Percentiles rank a stretch among this genome's conserved stretches.
Evolutionary conservation across 2,113 vertebrate species (phyloP).

Genomic region (Romanogobio albipinnatus): DNA sequence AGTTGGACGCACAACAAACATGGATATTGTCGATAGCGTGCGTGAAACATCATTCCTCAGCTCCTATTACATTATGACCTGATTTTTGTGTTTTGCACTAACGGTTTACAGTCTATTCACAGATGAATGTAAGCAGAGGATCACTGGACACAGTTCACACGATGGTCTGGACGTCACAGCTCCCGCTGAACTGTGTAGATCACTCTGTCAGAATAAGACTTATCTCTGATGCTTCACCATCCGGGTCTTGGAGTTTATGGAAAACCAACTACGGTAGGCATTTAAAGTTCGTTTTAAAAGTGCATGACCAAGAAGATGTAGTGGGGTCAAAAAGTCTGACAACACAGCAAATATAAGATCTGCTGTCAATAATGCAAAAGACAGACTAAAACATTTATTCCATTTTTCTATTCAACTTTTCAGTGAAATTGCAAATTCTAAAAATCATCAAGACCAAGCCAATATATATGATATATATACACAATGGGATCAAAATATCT

Average conservation of each 20-base stretch:
- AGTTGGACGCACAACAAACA: conserved; percentile 53
- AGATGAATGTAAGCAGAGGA: conserved; percentile 59
- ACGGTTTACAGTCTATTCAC: conserved; percentile 9
- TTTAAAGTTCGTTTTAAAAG: not conserved
- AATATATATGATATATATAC: too few relatives aligned
- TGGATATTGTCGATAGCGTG: conserved; percentile 36
- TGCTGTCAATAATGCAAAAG: too few relatives aligned
- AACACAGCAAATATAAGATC: too few relatives aligned
- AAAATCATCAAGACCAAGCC: too few relatives aligned
- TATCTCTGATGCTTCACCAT: conserved; percentile 43
- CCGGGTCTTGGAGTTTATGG: conserved; percentile 68
- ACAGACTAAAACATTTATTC: too few relatives aligned
- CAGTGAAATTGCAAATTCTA: too few relatives aligned
- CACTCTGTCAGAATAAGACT: conserved; percentile 69
- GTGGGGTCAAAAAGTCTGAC: not conserved
- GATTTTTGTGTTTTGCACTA: not conserved
- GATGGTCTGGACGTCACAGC: conserved; percentile 66
- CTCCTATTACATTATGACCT: not conserved
- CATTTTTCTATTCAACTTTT: too few relatives aligned
- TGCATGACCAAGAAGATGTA: not conserved
- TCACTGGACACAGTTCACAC: not conserved
- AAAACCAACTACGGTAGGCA: conserved; percentile 61
- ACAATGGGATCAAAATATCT: too few relatives aligned
- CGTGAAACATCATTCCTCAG: not conserved
- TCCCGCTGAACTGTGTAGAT: conserved; percentile 69